Evolutionary conservation across 1,140 invertebrate species (phyloP), one percentile per base, ranked within the genome.

Genomic region (Ceratitis capitata): DNA sequence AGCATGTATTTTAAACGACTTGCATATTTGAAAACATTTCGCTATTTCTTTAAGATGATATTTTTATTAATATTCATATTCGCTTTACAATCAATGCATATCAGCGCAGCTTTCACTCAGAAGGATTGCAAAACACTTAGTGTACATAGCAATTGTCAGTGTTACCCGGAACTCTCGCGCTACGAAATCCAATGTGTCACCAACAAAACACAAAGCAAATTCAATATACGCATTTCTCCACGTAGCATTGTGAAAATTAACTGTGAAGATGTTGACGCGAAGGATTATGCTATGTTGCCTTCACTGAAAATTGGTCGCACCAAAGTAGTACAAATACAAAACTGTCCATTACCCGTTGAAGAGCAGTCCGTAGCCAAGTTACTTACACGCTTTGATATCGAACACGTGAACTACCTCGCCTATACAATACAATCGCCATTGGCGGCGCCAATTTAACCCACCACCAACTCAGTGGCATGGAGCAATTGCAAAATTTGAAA

Each of bases 341-440:
- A 89, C 0, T 91, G 90, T 64, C 88, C 91, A n/a, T 51, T 91
- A 82, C 90, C 90, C 0, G 84, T n/a, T 32, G 83, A 69, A 35
- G 84, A 88, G 23, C 86, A 86, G 6, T 87, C 90, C 5, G 89
- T 91, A 23, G 87, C 89, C 2, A 85, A 86, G 0, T 88, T 91
- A 14, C 86, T 90, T 10, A 87, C 89, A 10, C 83, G 87, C 3
- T 23, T 91, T 78, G 90, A 89, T 64, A 88, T 91, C 6, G 84
- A 51, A 3, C 83, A 86, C 10, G 87, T 89, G 23, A 87, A 85
- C n/a, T 86, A 84, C 56, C 85, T 91, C 7, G 85, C 90, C 39
- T 90, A 91, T 5, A 88, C 90, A 86, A 91, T 5, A 88, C 90
- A 86, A 89, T 86, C 56, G 87, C 89, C 53, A 87, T 91, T 53